Evolutionary conservation across 2,113 vertebrate genomes (phyloP).

Genomic region (Falcunculus frontatus): DNA sequence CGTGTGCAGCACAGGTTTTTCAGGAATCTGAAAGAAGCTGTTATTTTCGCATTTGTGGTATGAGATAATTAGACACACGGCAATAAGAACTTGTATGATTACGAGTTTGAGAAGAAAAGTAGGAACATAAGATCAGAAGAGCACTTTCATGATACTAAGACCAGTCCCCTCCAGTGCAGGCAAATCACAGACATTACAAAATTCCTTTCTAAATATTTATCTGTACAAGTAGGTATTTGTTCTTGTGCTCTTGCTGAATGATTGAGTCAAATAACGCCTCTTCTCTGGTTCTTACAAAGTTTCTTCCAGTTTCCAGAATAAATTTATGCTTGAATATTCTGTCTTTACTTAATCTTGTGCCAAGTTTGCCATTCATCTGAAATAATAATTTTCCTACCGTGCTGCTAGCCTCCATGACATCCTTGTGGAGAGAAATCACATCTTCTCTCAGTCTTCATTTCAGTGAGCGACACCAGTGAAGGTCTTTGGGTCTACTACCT

Average conservation of each 20-base stretch:
- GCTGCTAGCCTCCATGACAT: neutral
- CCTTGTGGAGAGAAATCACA: neutral
- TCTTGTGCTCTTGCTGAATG: neutral
- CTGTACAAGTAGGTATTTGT: neutral
- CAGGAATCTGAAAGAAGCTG: neutral
- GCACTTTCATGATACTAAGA: neutral
- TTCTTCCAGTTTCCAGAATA: neutral
- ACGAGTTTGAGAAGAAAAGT: neutral
- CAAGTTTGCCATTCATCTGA: neutral
- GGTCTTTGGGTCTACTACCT: neutral
- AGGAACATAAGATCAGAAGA: neutral
- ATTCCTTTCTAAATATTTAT: neutral
- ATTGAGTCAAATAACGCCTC: neutral
- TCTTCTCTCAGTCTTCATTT: neutral
- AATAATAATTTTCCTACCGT: neutral
- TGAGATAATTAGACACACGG: neutral
- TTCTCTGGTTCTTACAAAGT: neutral
- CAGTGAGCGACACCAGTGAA: neutral
- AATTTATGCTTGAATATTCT: neutral
- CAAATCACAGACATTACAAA: neutral
- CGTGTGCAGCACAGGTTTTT: neutral
- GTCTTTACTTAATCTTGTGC: neutral
- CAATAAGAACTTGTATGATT: neutral
- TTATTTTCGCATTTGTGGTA: neutral
- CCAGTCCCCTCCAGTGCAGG: neutral